Percentiles rank a stretch among this genome's conserved stretches.
These are phyloP conservation scores for Rhinogobio ventralis DNA, from an alignment of 2,797 vertebrate species.

Conservation along the genomic window DNA sequence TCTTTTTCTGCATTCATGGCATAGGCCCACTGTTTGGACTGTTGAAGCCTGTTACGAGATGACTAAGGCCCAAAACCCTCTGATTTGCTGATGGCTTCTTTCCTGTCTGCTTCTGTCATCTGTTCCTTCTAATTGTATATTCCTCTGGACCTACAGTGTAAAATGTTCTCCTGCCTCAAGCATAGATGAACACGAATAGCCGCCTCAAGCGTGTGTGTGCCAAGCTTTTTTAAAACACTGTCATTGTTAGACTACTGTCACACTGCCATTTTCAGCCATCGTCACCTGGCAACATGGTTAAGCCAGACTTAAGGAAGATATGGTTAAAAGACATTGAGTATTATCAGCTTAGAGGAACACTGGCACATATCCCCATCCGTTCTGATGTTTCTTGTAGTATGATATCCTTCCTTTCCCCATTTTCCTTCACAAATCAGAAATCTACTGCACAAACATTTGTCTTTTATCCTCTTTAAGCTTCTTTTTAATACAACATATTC, in stretches of 20 bases:
- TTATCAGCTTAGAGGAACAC: constrained; percentile 75
- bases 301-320: constrained; percentile 76
- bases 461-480: constrained; percentile 15
- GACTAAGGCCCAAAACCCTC: constrained; percentile 19
- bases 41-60: constrained; percentile 10
- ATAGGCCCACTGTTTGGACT: constrained; percentile 3
- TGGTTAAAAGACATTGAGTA: constrained; percentile 75
- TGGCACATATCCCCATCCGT: constrained; percentile 1
- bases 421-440: neutral
- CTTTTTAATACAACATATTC: constrained; percentile 12
- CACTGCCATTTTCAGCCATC: constrained; percentile 73
- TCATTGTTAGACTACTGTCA: constrained; percentile 46
- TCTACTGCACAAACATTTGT: neutral
- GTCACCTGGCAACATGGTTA: constrained; percentile 84
- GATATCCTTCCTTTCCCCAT: neutral
- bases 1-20: constrained; percentile 19
- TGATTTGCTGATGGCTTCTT: constrained; percentile 22
- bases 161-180: constrained; percentile 14
- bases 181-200: neutral
- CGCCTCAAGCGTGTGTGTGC: neutral
- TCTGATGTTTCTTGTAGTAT: neutral
- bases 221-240: constrained; percentile 44
- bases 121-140: neutral
- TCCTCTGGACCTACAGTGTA: constrained; percentile 13
- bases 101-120: neutral